Evolutionary conservation across 1,140 invertebrate genomes (phyloP).

Genomic region (Pinna nobilis): DNA sequence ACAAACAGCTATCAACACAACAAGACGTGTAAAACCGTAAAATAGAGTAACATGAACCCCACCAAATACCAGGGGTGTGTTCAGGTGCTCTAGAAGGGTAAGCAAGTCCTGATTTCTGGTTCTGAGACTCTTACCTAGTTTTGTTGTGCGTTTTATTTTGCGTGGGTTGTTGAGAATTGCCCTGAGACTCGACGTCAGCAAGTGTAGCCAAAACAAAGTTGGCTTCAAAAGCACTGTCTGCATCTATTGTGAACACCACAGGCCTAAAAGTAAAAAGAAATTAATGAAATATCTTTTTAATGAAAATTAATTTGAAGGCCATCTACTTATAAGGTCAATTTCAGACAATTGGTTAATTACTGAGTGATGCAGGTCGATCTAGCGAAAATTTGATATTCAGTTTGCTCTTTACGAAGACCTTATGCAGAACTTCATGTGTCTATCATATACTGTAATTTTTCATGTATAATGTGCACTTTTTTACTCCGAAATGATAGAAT

Average conservation of each 20-base stretch:
- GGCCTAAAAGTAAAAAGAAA: constrained; percentile 65
- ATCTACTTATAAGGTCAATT: background rate
- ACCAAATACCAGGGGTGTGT: too few species aligned
- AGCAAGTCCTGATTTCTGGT: background rate
- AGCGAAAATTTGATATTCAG: background rate
- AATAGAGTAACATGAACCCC: too few species aligned
- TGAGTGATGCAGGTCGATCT: background rate
- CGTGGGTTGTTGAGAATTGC: constrained; percentile 5
- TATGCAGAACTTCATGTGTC: background rate
- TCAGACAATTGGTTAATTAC: background rate
- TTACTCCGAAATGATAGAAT: background rate
- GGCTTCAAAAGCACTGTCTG: constrained; percentile 83
- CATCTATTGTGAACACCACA: constrained; percentile 79
- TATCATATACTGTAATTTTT: background rate
- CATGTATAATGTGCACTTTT: background rate
- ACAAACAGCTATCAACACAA: too few species aligned
- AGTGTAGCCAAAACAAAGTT: constrained; percentile 87
- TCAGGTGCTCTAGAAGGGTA: too few species aligned
- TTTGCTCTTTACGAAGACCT: background rate
- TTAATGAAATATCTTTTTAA: background rate
- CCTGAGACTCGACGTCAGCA: constrained; percentile 68
- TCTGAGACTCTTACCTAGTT: background rate
- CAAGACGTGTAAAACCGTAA: too few species aligned
- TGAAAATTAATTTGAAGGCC: background rate
- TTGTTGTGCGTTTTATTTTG: background rate